Percentiles rank a stretch among this genome's conserved stretches.
Evolutionary conservation across 2,888 invertebrate species (phyloP).

Genomic region (Cataglyphis livida): DNA sequence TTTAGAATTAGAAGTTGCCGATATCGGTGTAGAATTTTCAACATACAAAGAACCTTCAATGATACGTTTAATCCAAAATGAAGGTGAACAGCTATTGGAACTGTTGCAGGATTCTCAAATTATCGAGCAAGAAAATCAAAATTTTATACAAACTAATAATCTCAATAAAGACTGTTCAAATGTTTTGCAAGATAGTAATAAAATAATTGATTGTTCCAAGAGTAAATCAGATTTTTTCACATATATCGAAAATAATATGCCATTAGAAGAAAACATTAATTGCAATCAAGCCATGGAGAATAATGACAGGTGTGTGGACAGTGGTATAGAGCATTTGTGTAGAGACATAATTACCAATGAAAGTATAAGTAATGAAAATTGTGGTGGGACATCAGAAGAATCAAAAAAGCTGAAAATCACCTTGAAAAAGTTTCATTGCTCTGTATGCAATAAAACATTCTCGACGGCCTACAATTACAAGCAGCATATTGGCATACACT

Average conservation of each 20-base stretch:
- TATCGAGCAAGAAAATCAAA: slow-evolving; percentile 58
- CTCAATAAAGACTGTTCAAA: slow-evolving; percentile 28
- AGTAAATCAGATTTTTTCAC: slow-evolving; percentile 62
- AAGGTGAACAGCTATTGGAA: slow-evolving; percentile 79
- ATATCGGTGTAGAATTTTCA: slow-evolving; percentile 56
- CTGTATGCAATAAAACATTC: slow-evolving; percentile 82
- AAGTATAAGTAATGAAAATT: slow-evolving; percentile 22
- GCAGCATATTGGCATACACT: slow-evolving; percentile 84
- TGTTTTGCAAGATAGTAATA: slow-evolving; percentile 33
- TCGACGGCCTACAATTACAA: slow-evolving; percentile 82
- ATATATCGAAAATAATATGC: slow-evolving; percentile 61
- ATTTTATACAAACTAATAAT: slow-evolving; percentile 62
- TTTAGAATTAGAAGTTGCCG: slow-evolving; percentile 71
- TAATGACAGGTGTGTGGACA: background rate
- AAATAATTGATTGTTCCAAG: slow-evolving; percentile 14
- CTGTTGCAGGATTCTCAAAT: slow-evolving; percentile 69
- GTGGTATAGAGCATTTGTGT: background rate
- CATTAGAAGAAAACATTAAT: slow-evolving; percentile 52
- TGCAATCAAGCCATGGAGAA: background rate
- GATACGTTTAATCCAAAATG: slow-evolving; percentile 73
- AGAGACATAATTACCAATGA: slow-evolving; percentile 22
- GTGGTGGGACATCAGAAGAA: slow-evolving; percentile 39
- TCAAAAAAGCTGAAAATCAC: slow-evolving; percentile 57
- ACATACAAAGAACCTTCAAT: slow-evolving; percentile 64
- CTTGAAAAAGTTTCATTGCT: slow-evolving; percentile 78